Base-by-base conservation (phyloP, 2,888 invertebrate species). In the Lycocerus yunnanus region DNA sequence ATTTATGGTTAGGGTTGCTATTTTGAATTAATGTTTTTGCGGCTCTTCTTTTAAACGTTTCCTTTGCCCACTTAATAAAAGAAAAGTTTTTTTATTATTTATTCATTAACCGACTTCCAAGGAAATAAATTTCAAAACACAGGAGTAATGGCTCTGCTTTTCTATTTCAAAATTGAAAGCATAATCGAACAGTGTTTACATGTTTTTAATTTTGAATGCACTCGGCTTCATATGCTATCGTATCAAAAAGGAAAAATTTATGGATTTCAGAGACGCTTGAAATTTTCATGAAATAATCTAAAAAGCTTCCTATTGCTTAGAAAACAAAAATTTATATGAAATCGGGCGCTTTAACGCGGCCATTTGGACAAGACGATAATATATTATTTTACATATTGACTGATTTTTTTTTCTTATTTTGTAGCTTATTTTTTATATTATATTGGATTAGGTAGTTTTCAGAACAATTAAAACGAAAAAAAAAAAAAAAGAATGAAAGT, bases 1-100 rank as follows among this genome's bases (percentile, higher is more conserved):
- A 80, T 80, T 82, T 83, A 81, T 81, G 80, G 80, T 79, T 81
- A 79, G 81, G 80, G 79, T 80, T 81, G 78, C 81, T 75, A 81
- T 81, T 82, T 81, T 18, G 15, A 63, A 63, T 63, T 63, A 63
- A 18, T 18, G 20, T 20, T 63, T 63, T 43, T 43, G 43, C 43
- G 43, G 43, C 43, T 43, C 43, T 43, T 43, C 43, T 43, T 43
- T 43, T 43, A 43, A 43, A 43, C 43, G 43, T n/a, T 43, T 43
- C n/a, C n/a, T n/a, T 43, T 43, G 43, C 43, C 43, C 43, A n/a
- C 43, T 43, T 43, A 43, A 43, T 43, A 43, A 43, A 43, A 43
- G 43, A 43, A 43, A 43, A 43, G 43, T 43, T 43, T 43, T 43
- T 43, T 43, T 43, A 43, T 43, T 43, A 43, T 43, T 43, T 43